Percentiles rank a stretch among this genome's conserved stretches.
Evolutionary conservation across 2,113 vertebrate genomes (phyloP).

Genomic region (Myodes glareolus): DNA sequence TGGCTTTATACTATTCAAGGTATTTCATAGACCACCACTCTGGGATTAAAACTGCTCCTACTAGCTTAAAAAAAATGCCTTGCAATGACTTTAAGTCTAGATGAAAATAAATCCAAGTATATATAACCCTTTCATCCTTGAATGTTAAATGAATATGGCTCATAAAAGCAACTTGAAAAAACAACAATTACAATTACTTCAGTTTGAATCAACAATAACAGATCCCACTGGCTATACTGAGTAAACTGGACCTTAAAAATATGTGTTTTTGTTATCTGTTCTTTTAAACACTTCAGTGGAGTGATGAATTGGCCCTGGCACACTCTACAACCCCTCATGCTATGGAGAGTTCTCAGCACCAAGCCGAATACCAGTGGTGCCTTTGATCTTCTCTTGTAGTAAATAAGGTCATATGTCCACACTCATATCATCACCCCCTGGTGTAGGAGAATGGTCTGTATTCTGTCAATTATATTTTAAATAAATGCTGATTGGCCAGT

Average conservation of each 20-base stretch:
- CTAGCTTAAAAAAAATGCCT: neutral
- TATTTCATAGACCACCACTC: conserved; percentile 40
- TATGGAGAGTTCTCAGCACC: rapidly evolving
- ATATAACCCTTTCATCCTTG: neutral
- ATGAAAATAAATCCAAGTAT: neutral
- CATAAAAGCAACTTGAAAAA: conserved; percentile 9
- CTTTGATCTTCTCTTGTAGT: neutral
- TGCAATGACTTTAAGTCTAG: neutral
- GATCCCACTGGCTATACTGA: neutral
- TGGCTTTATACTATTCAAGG: conserved; percentile 50
- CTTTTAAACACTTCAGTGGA: neutral
- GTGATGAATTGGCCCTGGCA: too few species aligned
- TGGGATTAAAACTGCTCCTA: conserved; percentile 15
- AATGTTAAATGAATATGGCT: neutral
- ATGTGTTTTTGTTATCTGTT: neutral
- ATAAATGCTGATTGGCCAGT: too few species aligned
- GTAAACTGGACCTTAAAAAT: neutral
- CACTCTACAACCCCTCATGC: neutral
- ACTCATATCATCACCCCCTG: neutral
- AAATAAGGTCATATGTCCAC: neutral
- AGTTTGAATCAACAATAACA: neutral
- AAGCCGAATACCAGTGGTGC: too few species aligned
- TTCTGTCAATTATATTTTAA: too few species aligned
- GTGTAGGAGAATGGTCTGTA: too few species aligned
- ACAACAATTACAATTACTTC: neutral